Percentiles rank a stretch among this genome's conserved stretches.
Conservation (phyloP, 2,113 vertebrate species). For the Eulemur macaco region DNA sequence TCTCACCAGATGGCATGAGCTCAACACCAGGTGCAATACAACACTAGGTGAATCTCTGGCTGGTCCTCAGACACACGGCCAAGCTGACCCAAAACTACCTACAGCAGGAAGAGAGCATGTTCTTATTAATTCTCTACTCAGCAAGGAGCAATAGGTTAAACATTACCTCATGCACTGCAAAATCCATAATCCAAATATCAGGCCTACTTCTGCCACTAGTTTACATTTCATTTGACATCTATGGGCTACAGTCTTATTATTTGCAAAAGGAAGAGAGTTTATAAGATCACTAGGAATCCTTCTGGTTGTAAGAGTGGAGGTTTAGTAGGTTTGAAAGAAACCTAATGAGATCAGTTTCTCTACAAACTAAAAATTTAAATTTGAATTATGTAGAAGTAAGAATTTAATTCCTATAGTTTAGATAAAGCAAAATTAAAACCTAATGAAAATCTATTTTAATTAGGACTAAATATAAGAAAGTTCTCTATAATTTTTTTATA, state of each 20-base stretch:
- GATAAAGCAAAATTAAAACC: not conserved
- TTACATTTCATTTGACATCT: not conserved
- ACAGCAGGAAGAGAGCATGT: too few species aligned
- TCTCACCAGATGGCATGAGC: not conserved
- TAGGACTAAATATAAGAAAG: not conserved
- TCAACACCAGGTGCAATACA: not conserved
- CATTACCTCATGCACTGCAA: not conserved
- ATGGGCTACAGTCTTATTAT: not conserved
- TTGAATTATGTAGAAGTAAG: not conserved
- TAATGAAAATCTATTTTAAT: not conserved
- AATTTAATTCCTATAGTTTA: not conserved
- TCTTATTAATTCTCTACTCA: not conserved
- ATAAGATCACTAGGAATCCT: not conserved
- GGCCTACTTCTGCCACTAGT: not conserved
- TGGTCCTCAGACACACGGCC: not conserved
- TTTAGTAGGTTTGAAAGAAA: not conserved
- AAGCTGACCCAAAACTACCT: not conserved
- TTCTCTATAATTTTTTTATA: not conserved
- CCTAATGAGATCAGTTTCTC: not conserved
- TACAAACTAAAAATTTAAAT: not conserved
- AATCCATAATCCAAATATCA: not conserved
- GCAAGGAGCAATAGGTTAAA: not conserved
- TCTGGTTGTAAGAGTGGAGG: not conserved
- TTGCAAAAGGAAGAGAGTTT: not conserved
- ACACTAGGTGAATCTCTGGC: not conserved